These are phyloP conservation scores for Eupleurogrammus muticus DNA, from an alignment of 2,797 vertebrate genomes.

Conservation along the genomic window DNA sequence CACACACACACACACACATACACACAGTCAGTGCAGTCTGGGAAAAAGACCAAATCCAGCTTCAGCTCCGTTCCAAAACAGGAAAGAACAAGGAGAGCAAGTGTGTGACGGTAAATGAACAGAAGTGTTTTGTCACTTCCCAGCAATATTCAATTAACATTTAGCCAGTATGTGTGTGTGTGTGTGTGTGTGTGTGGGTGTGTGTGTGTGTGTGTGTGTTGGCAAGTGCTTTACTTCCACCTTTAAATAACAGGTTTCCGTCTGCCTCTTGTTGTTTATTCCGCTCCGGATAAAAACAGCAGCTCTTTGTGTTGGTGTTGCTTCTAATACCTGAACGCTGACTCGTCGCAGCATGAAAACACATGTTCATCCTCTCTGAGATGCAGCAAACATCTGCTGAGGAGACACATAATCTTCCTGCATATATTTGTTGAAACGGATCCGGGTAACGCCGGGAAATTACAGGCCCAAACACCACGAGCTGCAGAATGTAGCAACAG, in stretches of 20 bases:
- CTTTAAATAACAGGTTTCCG: slow-evolving; percentile 44
- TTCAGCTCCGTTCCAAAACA: slow-evolving; percentile 43
- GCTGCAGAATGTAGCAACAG: slow-evolving; percentile 38
- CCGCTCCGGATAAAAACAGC: slow-evolving; percentile 29
- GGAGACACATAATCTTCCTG: neutral
- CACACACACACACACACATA: slow-evolving; percentile 17
- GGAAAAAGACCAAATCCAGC: slow-evolving; percentile 42
- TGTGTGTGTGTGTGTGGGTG: slow-evolving; percentile 5
- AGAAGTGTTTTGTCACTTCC: slow-evolving; percentile 32
- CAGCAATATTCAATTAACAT: slow-evolving; percentile 13
- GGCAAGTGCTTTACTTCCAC: slow-evolving; percentile 22
- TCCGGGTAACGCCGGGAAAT: slow-evolving; percentile 47
- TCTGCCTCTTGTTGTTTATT: slow-evolving; percentile 48
- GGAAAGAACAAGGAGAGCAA: slow-evolving; percentile 59
- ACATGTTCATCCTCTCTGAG: slow-evolving; percentile 11
- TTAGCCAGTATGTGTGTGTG: slow-evolving; percentile 1
- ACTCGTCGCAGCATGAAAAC: slow-evolving; percentile 47
- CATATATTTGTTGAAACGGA: slow-evolving; percentile 39
- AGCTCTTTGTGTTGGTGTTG: slow-evolving; percentile 27
- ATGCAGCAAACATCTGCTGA: slow-evolving; percentile 56
- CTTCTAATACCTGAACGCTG: slow-evolving; percentile 41
- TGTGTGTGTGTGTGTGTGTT: slow-evolving; percentile 10
- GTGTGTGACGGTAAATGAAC: slow-evolving; percentile 48
- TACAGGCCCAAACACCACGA: slow-evolving; percentile 28
- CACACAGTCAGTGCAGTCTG: slow-evolving; percentile 44